These are phyloP conservation scores for Nomada flava DNA, from an alignment of 2,888 invertebrate species.

Conservation along the genomic window DNA sequence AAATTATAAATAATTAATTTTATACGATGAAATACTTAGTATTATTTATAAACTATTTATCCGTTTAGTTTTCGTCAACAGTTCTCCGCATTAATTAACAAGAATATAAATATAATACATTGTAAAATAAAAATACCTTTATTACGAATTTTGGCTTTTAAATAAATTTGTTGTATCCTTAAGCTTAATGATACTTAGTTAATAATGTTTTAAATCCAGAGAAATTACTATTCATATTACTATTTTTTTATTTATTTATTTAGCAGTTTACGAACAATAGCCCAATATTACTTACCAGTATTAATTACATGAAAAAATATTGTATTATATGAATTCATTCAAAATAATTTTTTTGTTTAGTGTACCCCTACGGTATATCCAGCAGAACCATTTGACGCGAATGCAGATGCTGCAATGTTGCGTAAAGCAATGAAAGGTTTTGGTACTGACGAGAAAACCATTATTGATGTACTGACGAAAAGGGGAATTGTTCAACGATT, in stretches of 20 bases:
- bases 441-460: conserved; percentile 96
- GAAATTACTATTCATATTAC: too few species aligned
- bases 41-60: neutral
- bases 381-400: conserved; percentile 93
- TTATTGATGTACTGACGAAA: conserved; percentile 94
- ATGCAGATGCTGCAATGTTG: conserved; percentile 92
- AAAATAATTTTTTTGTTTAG: conserved; percentile 83
- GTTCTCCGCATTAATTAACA: neutral
- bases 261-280: too few species aligned
- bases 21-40: neutral
- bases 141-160: neutral
- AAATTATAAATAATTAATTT: neutral
- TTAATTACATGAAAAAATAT: neutral
- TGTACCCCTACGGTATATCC: conserved; percentile 95
- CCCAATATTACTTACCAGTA: too few species aligned
- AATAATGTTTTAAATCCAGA: too few species aligned
- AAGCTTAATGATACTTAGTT: too few species aligned
- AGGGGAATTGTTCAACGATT: conserved; percentile 96
- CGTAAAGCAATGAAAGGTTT: conserved; percentile 97
- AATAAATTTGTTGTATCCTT: too few species aligned
- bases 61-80: neutral
- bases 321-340: neutral
- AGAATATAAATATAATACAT: neutral
- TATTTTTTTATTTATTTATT: too few species aligned
- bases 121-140: neutral